Evolutionary conservation across 2,113 vertebrate species (phyloP).

Genomic region (Patagioenas fasciata): DNA sequence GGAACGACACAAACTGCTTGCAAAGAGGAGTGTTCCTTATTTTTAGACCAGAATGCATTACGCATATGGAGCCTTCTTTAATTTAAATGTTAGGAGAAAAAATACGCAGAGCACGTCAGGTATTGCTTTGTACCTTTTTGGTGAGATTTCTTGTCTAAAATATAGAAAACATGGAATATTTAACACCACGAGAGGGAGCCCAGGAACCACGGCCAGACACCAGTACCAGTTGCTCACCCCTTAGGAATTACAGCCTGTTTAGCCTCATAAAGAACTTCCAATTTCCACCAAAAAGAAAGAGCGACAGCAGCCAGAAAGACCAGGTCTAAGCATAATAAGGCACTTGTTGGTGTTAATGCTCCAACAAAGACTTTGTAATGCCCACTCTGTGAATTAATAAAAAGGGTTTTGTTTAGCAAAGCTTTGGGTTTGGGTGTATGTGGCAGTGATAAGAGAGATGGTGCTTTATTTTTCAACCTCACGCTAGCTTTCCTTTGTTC

Average conservation of each 20-base stretch:
- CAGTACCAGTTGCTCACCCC: too few relatives aligned
- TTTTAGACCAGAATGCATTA: constrained; percentile 24
- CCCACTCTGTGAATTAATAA: fast-evolving
- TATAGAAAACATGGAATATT: too few relatives aligned
- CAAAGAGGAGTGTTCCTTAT: constrained; percentile 12
- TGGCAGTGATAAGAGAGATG: too few relatives aligned
- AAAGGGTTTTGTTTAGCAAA: fast-evolving
- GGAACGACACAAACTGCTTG: not conserved
- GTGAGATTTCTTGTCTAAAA: too few relatives aligned
- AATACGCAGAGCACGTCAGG: not conserved
- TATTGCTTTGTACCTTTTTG: too few relatives aligned
- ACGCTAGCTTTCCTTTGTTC: not conserved
- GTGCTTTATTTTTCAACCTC: not conserved
- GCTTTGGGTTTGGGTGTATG: too few relatives aligned
- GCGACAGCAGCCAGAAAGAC: not conserved
- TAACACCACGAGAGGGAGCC: constrained; percentile 51
- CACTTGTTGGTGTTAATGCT: too few relatives aligned
- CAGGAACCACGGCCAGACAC: not conserved
- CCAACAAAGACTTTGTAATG: too few relatives aligned
- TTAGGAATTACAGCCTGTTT: too few relatives aligned
- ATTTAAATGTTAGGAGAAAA: not conserved
- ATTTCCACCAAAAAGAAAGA: too few relatives aligned
- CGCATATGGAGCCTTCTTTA: constrained; percentile 23
- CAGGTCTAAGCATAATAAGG: fast-evolving
- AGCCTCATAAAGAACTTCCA: too few relatives aligned